These are phyloP conservation scores for Mastomys natalensis DNA, from an alignment of 2,113 vertebrate genomes.

Conservation along the genomic window DNA sequence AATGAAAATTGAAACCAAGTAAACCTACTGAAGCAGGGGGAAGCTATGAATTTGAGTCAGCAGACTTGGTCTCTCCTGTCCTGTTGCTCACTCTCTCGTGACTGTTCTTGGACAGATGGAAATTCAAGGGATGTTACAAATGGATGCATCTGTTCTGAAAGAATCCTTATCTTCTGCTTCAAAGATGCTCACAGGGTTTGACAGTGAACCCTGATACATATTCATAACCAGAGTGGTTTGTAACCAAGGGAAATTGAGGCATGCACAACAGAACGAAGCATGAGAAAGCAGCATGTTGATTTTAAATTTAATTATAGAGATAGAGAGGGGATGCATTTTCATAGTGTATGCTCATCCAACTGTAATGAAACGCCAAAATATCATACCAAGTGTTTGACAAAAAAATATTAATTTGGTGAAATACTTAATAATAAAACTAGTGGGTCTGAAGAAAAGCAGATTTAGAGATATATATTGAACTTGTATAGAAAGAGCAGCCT, in stretches of 20 bases:
- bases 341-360: conserved; percentile 61
- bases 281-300: conserved; percentile 71
- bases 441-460: conserved; percentile 44
- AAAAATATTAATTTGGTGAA: conserved; percentile 67
- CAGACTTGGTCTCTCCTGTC: not conserved
- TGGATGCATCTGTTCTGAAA: conserved; percentile 47
- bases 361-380: conserved; percentile 63
- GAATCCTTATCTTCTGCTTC: conserved; percentile 62
- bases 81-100: not conserved
- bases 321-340: conserved; percentile 38
- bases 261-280: conserved; percentile 42
- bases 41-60: conserved; percentile 4
- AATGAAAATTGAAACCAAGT: conserved; percentile 34
- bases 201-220: conserved; percentile 63
- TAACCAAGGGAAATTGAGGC: conserved; percentile 69
- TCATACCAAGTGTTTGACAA: conserved; percentile 49
- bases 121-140: conserved; percentile 36
- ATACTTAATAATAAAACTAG: conserved; percentile 60
- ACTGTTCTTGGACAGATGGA: conserved; percentile 44
- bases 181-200: conserved; percentile 29
- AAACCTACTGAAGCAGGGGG: conserved; percentile 15
- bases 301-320: conserved; percentile 80
- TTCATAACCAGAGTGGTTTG: conserved; percentile 22
- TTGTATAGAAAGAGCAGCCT: not conserved
- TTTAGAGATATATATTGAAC: conserved; percentile 9